Base-by-base conservation (phyloP, 2,797 vertebrate species). In the Enteromius afrohamiltoni region DNA sequence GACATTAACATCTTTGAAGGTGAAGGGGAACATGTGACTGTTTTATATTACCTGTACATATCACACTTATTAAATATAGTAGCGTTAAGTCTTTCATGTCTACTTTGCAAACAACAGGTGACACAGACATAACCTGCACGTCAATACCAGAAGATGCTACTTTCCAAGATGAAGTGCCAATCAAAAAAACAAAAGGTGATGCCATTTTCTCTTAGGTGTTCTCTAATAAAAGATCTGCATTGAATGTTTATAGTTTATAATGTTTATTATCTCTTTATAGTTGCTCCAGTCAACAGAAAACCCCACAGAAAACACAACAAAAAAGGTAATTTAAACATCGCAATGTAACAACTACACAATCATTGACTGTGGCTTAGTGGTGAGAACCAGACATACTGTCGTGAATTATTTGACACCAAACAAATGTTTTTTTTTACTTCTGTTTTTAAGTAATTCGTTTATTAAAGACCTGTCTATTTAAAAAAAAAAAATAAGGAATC, bases 101-200 rank as follows among this genome's bases (percentile, higher is more conserved):
- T 68, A 17, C 31, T 11, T 47, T 53, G 51, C 1, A 47, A 64
- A 84, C 31, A 69, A n/a, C 31, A 80, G 83, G 23, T 74, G 82
- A 82, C 47, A 11, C 34, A 55, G 77, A 80, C 9, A 79, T 65
- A 45, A 80, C 11, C 47, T 58, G 7, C 8, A 19, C 64, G 1
- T 13, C 34, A 51, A 34, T 9, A 7, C 40, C 73, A 64, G 65
- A 75, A 4, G 31, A 69, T 9, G 47, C 14, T 53, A n/a, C 9
- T 42, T 23, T 65, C 62, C 62, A 8, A 65, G 16, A 65, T 34
- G 29, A 19, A 65, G 29, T 49, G 69, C n/a, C 2, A 45, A 64
- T 70, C 79, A 67, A 58, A 69, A 40, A 74, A 82, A 75, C 70
- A 26, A 71, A 78, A 85, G 80, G 86, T 87, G 75, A 45, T 29